A percentile compares a stretch with the other conserved stretches of the same genome.
Evolutionary conservation across 2,113 vertebrate species (phyloP).

Genomic region (Oncorhynchus mykiss): DNA sequence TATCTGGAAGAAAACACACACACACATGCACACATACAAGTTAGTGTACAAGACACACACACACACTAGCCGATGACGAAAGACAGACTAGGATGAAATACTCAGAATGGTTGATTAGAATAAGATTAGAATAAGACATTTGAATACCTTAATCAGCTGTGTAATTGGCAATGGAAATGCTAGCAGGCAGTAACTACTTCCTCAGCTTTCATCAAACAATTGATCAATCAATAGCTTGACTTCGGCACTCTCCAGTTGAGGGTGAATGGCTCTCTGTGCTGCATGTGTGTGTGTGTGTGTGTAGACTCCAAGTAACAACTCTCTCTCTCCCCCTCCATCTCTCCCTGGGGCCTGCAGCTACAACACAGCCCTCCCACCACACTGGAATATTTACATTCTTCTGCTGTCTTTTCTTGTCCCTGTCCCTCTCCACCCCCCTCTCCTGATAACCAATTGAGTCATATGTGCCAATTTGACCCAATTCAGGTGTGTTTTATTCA

Average conservation of each 20-base stretch:
- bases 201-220: conserved; percentile 54
- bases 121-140: conserved; percentile 40
- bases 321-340: background rate
- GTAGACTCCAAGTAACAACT: background rate
- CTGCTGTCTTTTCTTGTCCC: background rate
- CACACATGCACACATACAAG: conserved; percentile 1
- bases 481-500: conserved; percentile 23
- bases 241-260: conserved; percentile 22
- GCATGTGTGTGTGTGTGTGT: background rate
- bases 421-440: background rate
- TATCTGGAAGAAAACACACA: conserved; percentile 71
- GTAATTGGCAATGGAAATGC: conserved; percentile 52
- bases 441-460: background rate
- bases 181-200: conserved; percentile 50
- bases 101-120: background rate
- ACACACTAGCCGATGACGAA: too few relatives aligned
- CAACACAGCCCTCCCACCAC: background rate
- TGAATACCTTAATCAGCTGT: conserved; percentile 62
- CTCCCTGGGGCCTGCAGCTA: background rate
- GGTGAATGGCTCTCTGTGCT: background rate
- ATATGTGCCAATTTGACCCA: conserved; percentile 20
- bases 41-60: too few relatives aligned
- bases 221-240: conserved; percentile 48
- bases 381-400: background rate
- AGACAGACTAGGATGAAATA: too few relatives aligned